Percentiles rank a stretch among this genome's conserved stretches.
phyloP scores from a whole-genome alignment of 23 tunicate species.

The Halocynthia aurantium region DNA sequence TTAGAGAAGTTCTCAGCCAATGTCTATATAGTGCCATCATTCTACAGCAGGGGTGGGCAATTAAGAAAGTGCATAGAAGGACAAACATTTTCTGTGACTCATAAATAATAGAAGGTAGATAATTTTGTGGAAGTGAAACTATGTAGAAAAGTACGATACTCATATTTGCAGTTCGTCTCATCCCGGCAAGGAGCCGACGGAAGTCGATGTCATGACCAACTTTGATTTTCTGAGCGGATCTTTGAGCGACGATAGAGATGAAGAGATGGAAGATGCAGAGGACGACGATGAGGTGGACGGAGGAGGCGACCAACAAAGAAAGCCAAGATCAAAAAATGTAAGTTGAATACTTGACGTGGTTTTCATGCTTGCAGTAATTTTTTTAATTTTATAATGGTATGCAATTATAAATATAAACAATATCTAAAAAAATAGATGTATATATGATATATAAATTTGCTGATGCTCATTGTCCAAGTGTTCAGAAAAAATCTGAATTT shows the following conservation, averaged over 20 bases:
- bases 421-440: no score
- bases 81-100: background rate
- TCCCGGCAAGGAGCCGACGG: slow-evolving; percentile 22
- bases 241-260: slow-evolving; percentile 25
- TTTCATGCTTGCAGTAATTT: no score
- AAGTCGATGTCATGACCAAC: slow-evolving; percentile 44
- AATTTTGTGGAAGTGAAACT: background rate
- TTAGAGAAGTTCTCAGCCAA: no score
- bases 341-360: background rate
- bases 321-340: slow-evolving; percentile 34
- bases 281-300: slow-evolving; percentile 27
- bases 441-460: no score
- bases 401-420: no score
- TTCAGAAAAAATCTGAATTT: no score
- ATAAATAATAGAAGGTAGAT: no score
- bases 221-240: slow-evolving; percentile 53
- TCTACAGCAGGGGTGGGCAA: background rate
- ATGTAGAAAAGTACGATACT: background rate
- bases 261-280: slow-evolving; percentile 34
- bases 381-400: no score
- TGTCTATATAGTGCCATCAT: no score
- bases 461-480: no score
- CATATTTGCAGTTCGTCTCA: background rate
- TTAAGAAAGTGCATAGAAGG: background rate
- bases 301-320: slow-evolving; percentile 40